Evolutionary conservation across 2,113 vertebrate species (phyloP).

Genomic region (Phyllopteryx taeniolatus): DNA sequence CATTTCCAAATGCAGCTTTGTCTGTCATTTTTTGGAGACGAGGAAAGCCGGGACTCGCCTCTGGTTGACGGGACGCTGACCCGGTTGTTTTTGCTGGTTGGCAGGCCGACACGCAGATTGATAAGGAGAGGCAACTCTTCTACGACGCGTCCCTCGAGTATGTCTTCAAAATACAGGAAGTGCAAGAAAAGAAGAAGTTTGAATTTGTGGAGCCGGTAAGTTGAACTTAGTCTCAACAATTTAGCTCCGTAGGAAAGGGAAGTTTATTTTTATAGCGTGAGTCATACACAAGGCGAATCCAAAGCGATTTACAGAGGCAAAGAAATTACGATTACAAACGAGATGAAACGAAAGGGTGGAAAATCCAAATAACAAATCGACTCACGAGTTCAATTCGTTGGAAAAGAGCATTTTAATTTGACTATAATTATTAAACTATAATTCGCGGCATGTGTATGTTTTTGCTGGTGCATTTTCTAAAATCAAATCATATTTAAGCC

Average conservation of each 20-base stretch:
- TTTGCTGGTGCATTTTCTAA: no score
- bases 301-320: no score
- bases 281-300: no score
- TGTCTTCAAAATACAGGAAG: slow-evolving; percentile 98
- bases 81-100: slow-evolving; percentile 39
- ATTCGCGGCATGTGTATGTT: no score
- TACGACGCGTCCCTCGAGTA: slow-evolving; percentile 95
- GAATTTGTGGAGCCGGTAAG: slow-evolving; percentile 98
- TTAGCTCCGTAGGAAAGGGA: not conserved
- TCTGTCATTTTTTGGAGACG: slow-evolving; percentile 4
- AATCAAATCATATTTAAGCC: no score
- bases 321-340: no score
- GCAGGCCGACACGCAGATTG: slow-evolving; percentile 91
- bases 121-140: slow-evolving; percentile 93
- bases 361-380: no score
- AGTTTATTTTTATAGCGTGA: no score
- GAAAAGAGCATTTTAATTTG: no score
- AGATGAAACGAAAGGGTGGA: no score
- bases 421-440: no score
- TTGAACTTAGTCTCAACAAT: not conserved
- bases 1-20: not conserved
- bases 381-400: no score
- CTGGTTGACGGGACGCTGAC: slow-evolving; percentile 23
- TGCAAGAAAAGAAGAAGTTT: slow-evolving; percentile 98
- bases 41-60: slow-evolving; percentile 8